These are phyloP conservation scores for Pollimyrus isidori DNA, from an alignment of 2,113 vertebrate species.

Conservation along the genomic window DNA sequence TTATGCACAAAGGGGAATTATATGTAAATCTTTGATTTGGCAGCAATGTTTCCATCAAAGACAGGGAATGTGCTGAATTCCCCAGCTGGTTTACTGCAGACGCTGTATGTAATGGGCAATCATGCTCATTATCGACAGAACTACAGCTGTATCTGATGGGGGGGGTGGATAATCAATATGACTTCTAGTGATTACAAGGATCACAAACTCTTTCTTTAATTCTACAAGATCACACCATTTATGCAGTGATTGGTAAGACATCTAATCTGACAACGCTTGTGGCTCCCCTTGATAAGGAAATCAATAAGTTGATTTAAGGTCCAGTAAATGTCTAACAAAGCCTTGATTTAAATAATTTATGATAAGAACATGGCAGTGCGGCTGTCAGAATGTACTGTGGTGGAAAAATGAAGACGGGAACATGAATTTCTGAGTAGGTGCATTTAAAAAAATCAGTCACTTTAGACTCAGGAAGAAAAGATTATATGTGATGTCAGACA, in stretches of 20 bases:
- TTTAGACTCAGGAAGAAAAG: conserved; percentile 30
- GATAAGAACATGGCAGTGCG: neutral
- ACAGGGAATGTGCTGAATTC: neutral
- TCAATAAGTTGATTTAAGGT: conserved; percentile 23
- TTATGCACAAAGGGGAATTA: neutral
- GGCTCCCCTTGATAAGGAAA: conserved; percentile 14
- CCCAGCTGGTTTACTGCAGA: neutral
- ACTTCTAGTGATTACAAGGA: conserved; percentile 16
- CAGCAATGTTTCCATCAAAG: neutral
- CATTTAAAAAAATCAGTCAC: conserved; percentile 32
- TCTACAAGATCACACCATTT: neutral
- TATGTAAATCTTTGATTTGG: neutral
- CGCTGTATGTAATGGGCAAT: neutral
- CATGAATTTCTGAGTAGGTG: conserved; percentile 23
- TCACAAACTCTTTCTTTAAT: neutral
- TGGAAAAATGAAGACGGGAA: conserved; percentile 26
- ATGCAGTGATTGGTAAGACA: conserved; percentile 7
- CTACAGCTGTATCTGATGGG: neutral
- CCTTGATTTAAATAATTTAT: conserved; percentile 15
- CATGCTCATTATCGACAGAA: neutral
- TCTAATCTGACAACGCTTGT: neutral
- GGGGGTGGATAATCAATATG: neutral
- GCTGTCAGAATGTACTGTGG: conserved; percentile 32
- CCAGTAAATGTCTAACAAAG: conserved; percentile 12
- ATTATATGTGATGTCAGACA: conserved; percentile 16